Percentiles rank a stretch among this genome's conserved stretches.
Evolutionary conservation across 2,113 vertebrate genomes (phyloP).

Genomic region (Grammomys surdaster): DNA sequence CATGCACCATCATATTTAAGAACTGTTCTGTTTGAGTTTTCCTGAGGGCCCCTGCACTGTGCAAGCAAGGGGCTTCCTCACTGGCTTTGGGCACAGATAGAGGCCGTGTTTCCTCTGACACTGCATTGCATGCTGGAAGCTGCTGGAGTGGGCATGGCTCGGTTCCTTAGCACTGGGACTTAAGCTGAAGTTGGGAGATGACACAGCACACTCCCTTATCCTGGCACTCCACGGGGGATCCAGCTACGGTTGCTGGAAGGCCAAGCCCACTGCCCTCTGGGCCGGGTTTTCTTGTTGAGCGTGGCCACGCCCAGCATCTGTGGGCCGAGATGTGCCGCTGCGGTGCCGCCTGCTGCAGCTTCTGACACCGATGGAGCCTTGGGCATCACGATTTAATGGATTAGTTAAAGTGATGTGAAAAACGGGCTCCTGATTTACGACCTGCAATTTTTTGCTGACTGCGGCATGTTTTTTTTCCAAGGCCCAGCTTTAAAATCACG

Average conservation of each 20-base stretch:
- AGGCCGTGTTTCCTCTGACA: neutral
- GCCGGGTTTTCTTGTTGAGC: neutral
- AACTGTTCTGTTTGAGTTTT: neutral
- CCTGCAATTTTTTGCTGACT: conserved; percentile 89
- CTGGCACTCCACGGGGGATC: neutral
- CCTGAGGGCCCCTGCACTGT: accelerated
- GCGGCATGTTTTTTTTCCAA: conserved; percentile 82
- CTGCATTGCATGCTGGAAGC: accelerated
- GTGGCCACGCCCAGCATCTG: conserved; percentile 54
- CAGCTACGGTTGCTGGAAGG: neutral
- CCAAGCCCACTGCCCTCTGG: neutral
- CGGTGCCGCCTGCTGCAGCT: conserved; percentile 76
- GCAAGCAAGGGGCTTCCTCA: accelerated
- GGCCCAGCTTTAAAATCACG: conserved; percentile 81
- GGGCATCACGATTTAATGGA: conserved; percentile 91
- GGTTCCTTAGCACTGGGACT: accelerated
- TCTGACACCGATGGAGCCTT: conserved; percentile 87
- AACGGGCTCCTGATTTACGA: conserved; percentile 91
- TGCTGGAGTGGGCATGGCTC: accelerated
- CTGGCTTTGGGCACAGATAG: accelerated
- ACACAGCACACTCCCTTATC: accelerated
- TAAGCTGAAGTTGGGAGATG: too few relatives aligned
- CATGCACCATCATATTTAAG: neutral
- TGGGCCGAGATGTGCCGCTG: conserved; percentile 77
- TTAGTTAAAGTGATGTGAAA: conserved; percentile 89